These are phyloP conservation scores for Branchellion lobata DNA, from an alignment of 2,888 invertebrate genomes.

Conservation along the genomic window DNA sequence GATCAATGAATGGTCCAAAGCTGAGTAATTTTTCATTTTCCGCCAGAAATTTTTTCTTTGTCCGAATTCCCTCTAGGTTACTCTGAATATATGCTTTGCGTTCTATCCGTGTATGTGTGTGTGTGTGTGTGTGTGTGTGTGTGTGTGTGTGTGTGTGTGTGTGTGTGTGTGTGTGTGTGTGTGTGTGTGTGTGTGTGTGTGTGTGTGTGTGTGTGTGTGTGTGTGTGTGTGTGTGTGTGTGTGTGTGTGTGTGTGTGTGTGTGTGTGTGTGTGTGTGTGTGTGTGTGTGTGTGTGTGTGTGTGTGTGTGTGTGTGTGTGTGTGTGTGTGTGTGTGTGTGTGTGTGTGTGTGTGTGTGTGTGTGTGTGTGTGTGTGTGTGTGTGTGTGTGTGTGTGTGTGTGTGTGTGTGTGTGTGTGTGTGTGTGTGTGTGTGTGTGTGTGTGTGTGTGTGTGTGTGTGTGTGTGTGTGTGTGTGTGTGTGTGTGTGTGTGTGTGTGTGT, in stretches of 20 bases:
- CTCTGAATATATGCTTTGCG: constrained; percentile 13
- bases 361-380: constrained; percentile 8
- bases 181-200: neutral
- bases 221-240: neutral
- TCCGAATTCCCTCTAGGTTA: neutral
- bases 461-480: constrained; percentile 8
- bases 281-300: neutral
- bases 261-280: constrained; percentile 8
- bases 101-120: constrained; percentile 10
- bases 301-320: constrained; percentile 4
- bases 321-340: neutral
- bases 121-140: neutral
- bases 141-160: neutral
- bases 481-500: neutral
- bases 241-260: neutral
- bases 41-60: constrained; percentile 19
- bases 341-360: neutral
- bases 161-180: constrained; percentile 5
- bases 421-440: neutral
- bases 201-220: constrained; percentile 4
- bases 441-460: neutral
- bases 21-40: constrained; percentile 21
- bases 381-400: neutral
- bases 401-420: constrained; percentile 4
- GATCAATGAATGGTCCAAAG: constrained; percentile 4